Conservation (phyloP, 2,888 invertebrate species). For the Kuschelorhynchus macadamiae region DNA sequence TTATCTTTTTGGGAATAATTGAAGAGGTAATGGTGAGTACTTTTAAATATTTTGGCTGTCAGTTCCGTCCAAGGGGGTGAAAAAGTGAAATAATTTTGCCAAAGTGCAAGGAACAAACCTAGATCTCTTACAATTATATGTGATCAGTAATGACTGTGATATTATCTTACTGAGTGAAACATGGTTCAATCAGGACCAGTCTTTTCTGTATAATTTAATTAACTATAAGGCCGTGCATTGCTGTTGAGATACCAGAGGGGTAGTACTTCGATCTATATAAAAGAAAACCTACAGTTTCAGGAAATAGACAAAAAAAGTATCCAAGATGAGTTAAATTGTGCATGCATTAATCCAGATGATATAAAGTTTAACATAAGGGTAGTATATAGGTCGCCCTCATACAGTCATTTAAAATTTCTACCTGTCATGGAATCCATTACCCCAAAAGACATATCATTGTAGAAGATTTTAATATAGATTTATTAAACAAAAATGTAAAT, state of each 20-base stretch:
- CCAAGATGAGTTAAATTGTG: constrained; percentile 5
- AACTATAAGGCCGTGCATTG: constrained; percentile 24
- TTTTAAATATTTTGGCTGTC: too few relatives aligned
- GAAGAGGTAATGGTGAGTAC: too few relatives aligned
- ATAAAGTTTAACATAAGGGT: constrained; percentile 17
- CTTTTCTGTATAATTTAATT: constrained; percentile 20
- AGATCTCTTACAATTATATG: too few relatives aligned
- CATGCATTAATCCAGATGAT: constrained; percentile 18
- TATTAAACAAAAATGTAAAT: not conserved
- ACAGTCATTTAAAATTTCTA: not conserved
- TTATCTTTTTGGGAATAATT: too few relatives aligned
- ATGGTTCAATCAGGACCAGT: constrained; percentile 18
- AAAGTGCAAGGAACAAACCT: too few relatives aligned
- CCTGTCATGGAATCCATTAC: not conserved
- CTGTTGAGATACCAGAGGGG: constrained; percentile 26
- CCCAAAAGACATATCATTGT: not conserved
- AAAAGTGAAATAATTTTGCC: too few relatives aligned
- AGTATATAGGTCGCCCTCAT: constrained; percentile 5
- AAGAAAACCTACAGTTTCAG: constrained; percentile 12
- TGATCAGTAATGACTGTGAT: constrained; percentile 10
- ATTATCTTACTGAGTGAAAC: constrained; percentile 23
- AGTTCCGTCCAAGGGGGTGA: too few relatives aligned
- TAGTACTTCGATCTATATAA: constrained; percentile 25
- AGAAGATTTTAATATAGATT: not conserved
- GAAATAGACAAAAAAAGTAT: constrained; percentile 13